Percentiles rank a stretch among this genome's conserved stretches.
Conservation (phyloP, 92 coral and sea anemone genomes). For the Nematostella vectensis region DNA sequence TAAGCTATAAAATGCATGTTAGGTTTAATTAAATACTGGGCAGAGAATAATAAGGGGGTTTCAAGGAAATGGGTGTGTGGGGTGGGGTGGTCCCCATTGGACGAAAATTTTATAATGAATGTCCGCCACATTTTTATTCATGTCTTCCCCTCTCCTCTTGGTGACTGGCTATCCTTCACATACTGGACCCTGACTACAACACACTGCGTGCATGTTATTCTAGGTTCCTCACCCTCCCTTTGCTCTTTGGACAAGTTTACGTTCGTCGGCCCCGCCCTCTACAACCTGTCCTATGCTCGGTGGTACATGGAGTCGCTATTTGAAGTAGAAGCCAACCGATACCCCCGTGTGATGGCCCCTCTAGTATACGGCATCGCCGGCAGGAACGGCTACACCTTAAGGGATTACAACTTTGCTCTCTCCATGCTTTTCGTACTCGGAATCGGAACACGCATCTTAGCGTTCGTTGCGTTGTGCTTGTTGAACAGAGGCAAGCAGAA, state of each 20-base stretch:
- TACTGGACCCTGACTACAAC: no score
- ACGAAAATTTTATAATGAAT: no score
- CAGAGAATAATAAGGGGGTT: no score
- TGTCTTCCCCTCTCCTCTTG: no score
- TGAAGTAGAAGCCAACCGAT: constrained; percentile 45
- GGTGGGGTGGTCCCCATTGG: no score
- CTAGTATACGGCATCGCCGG: constrained; percentile 18
- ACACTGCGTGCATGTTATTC: not conserved
- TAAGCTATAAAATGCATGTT: no score
- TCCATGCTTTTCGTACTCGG: constrained; percentile 32
- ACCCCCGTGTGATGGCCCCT: constrained; percentile 34
- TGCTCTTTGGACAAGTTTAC: constrained; percentile 35
- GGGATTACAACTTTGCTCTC: constrained; percentile 31
- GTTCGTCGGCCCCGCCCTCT: constrained; percentile 40
- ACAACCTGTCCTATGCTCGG: constrained; percentile 47
- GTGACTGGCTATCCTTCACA: no score
- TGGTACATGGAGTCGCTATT: constrained; percentile 52
- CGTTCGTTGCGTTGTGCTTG: constrained; percentile 32
- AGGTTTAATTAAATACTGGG: not conserved
- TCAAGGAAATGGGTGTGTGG: no score
- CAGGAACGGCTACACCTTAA: constrained; percentile 35
- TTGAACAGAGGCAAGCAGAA: constrained; percentile 53
- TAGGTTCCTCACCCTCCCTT: constrained; percentile 36
- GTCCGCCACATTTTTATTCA: no score
- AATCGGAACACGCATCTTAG: constrained; percentile 25